These are phyloP conservation scores for Tillus elongatus DNA, from an alignment of 2,888 invertebrate genomes.

Conservation along the genomic window DNA sequence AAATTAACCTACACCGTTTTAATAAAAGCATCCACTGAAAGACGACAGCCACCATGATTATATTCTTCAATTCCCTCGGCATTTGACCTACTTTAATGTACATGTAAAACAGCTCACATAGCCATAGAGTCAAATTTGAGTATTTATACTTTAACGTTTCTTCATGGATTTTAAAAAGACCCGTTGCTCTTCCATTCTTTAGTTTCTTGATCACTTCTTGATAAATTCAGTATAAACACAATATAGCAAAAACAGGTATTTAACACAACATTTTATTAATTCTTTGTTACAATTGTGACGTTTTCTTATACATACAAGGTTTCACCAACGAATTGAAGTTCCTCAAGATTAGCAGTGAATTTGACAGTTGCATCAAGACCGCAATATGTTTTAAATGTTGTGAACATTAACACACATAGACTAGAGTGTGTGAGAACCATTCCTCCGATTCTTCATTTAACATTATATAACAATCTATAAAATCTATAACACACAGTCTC, in stretches of 20 bases:
- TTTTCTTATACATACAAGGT: constrained; percentile 39
- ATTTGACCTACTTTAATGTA: no score
- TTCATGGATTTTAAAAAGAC: no score
- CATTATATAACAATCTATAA: constrained; percentile 42
- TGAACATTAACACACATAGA: constrained; percentile 23
- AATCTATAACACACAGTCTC: constrained; percentile 40
- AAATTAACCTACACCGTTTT: no score
- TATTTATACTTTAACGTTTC: no score
- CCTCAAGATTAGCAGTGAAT: constrained; percentile 27
- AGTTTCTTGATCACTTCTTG: no score
- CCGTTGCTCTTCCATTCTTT: no score
- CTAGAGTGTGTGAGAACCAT: constrained; percentile 30
- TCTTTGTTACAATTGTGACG: constrained; percentile 35
- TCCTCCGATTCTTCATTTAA: constrained; percentile 26
- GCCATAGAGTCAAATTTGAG: no score
- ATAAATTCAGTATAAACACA: no score
- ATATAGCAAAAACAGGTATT: constrained; percentile 15
- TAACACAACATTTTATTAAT: constrained; percentile 36
- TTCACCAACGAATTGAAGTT: constrained; percentile 34
- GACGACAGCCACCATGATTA: no score
- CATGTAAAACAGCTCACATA: no score
- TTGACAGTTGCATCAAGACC: constrained; percentile 22
- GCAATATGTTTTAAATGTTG: constrained; percentile 24
- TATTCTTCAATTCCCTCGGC: no score
- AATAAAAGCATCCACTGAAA: no score